Evolutionary conservation across 2,113 vertebrate species (phyloP).

Genomic region (Geococcyx californianus): DNA sequence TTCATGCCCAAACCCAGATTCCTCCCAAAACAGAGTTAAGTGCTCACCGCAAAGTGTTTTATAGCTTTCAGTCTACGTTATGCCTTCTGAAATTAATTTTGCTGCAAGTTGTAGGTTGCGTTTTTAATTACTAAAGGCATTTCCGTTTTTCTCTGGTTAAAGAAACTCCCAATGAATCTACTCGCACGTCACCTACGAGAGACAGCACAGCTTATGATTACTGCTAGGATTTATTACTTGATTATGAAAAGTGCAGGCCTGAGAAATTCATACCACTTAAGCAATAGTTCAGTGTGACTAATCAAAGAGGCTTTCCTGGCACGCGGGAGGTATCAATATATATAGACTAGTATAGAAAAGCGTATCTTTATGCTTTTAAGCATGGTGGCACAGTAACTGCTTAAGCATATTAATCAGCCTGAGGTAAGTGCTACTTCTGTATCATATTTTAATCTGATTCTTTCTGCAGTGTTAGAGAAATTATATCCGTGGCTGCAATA

Average conservation of each 20-base stretch:
- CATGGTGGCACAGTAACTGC: conserved; percentile 37
- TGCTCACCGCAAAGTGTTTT: neutral
- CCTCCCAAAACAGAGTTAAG: neutral
- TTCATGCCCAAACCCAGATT: neutral
- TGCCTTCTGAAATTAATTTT: neutral
- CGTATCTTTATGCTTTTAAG: conserved; percentile 68
- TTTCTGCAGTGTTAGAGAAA: conserved; percentile 66
- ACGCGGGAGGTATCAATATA: conserved; percentile 65
- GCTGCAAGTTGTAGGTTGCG: neutral
- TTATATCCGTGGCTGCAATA: conserved; percentile 46
- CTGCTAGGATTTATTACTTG: conserved; percentile 70
- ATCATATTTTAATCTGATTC: conserved; percentile 66
- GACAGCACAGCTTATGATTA: conserved; percentile 36
- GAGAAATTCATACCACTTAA: conserved; percentile 68
- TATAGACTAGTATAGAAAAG: conserved; percentile 53
- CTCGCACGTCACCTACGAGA: neutral
- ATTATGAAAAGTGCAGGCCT: conserved; percentile 68
- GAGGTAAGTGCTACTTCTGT: conserved; percentile 65
- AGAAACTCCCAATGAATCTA: conserved; percentile 24
- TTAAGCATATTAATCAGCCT: conserved; percentile 72
- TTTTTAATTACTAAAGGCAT: neutral
- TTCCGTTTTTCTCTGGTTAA: conserved; percentile 18
- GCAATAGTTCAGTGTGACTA: conserved; percentile 67
- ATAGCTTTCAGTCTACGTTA: neutral
- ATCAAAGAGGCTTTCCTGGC: conserved; percentile 76